Percentiles rank a stretch among this genome's conserved stretches.
Conservation (phyloP, 2,888 invertebrate genomes). For the Torymus auratus region DNA sequence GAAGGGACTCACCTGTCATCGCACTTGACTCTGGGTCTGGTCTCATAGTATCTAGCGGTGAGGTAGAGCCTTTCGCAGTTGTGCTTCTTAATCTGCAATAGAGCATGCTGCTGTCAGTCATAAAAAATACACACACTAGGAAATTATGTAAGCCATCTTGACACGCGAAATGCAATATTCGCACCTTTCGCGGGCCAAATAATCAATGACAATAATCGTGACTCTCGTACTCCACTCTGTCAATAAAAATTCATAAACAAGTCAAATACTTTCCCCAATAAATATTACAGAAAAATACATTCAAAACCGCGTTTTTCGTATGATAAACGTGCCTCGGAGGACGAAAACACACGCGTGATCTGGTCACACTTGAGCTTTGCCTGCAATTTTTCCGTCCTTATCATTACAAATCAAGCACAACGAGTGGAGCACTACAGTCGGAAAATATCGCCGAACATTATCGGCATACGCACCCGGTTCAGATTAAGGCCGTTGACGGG, state of each 20-base stretch:
- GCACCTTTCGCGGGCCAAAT: constrained; percentile 17
- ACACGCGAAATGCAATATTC: constrained; percentile 43
- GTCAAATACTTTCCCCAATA: neutral
- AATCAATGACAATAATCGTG: constrained; percentile 48
- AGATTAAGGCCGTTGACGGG: constrained; percentile 72
- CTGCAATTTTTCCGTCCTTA: neutral
- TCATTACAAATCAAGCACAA: neutral
- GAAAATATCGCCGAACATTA: too few species aligned
- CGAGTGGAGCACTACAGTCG: neutral
- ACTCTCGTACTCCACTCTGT: neutral
- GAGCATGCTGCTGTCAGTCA: constrained; percentile 47
- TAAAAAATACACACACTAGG: constrained; percentile 50
- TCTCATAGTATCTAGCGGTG: constrained; percentile 66
- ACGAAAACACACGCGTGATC: constrained; percentile 31
- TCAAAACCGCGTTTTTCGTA: neutral
- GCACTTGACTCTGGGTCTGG: constrained; percentile 66
- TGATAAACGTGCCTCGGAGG: neutral
- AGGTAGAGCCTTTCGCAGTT: constrained; percentile 68
- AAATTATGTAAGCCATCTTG: constrained; percentile 75
- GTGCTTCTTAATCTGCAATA: constrained; percentile 70
- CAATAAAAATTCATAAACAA: neutral
- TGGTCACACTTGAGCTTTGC: neutral
- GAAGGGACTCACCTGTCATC: constrained; percentile 53
- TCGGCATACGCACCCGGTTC: constrained; percentile 70
- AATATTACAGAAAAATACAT: neutral